Conservation (phyloP, 2,888 invertebrate genomes). For the Leptinotarsa peninsularis region DNA sequence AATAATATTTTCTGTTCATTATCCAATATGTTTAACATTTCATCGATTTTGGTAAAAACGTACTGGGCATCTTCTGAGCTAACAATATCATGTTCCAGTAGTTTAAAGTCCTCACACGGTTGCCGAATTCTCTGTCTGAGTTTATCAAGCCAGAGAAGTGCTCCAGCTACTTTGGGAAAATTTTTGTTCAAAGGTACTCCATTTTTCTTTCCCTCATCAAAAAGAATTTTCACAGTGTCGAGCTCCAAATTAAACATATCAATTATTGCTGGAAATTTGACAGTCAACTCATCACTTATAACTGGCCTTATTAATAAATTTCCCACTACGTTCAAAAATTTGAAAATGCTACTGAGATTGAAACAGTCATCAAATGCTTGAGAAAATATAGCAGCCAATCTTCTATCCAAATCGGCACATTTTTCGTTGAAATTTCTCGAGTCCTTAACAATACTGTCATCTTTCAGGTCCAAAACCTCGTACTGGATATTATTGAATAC, state of each 20-base stretch:
- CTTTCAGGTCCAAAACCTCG: conserved; percentile 80
- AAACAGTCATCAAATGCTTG: conserved; percentile 86
- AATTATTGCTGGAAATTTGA: conserved; percentile 75
- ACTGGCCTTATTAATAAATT: conserved; percentile 80
- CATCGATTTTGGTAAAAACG: conserved; percentile 72
- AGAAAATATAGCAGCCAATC: conserved; percentile 82
- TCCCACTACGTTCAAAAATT: conserved; percentile 70
- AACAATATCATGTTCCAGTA: conserved; percentile 75
- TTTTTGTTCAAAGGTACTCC: conserved; percentile 73
- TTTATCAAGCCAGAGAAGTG: conserved; percentile 77
- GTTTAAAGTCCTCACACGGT: conserved; percentile 73
- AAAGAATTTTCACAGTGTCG: conserved; percentile 74
- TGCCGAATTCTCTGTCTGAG: conserved; percentile 71
- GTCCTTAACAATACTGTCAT: conserved; percentile 75
- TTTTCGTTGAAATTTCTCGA: conserved; percentile 73
- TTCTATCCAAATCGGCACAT: conserved; percentile 79
- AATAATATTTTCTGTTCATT: conserved; percentile 74
- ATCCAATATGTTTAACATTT: conserved; percentile 76
- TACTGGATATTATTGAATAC: conserved; percentile 73
- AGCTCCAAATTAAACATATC: conserved; percentile 75
- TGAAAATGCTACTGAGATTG: conserved; percentile 74
- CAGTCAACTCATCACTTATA: conserved; percentile 78
- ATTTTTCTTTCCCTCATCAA: conserved; percentile 69
- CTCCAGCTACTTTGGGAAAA: conserved; percentile 82
- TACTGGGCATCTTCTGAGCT: conserved; percentile 71